Evolutionary conservation across 2,888 invertebrate species (phyloP).

Genomic region (Terebella lapidaria): DNA sequence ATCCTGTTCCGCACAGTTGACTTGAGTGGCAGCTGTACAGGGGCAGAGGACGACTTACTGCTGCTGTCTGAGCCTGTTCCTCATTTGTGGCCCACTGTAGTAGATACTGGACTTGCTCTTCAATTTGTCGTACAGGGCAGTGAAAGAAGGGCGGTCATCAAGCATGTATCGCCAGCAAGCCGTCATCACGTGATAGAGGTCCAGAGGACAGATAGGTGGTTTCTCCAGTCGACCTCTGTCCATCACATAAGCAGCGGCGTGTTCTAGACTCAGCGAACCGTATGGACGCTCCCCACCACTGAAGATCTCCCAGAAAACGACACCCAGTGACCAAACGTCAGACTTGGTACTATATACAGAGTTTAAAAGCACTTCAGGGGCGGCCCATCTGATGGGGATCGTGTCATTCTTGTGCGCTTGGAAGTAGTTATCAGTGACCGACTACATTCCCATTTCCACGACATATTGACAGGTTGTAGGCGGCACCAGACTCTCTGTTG

Average conservation of each 20-base stretch:
- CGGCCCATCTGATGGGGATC: conserved; percentile 26
- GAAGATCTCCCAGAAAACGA: conserved; percentile 29
- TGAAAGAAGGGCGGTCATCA: conserved; percentile 23
- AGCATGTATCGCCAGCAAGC: conserved; percentile 24
- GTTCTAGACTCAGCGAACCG: conserved; percentile 21
- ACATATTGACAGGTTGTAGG: conserved; percentile 25
- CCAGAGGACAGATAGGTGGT: conserved; percentile 22
- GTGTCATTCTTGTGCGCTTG: conserved; percentile 21
- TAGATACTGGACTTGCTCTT: conserved; percentile 29
- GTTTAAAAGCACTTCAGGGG: conserved; percentile 28
- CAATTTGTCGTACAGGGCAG: conserved; percentile 22
- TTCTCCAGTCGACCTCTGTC: conserved; percentile 28
- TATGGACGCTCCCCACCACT: conserved; percentile 26
- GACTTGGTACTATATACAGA: conserved; percentile 28
- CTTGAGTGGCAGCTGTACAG: too few species aligned
- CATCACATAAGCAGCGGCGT: conserved; percentile 22
- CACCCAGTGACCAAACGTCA: conserved; percentile 29
- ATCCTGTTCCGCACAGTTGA: too few species aligned
- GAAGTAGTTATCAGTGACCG: conserved; percentile 28
- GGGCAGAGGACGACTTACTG: too few species aligned
- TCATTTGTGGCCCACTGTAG: conserved; percentile 9
- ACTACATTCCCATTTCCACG: conserved; percentile 20
- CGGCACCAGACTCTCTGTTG: background rate
- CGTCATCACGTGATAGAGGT: conserved; percentile 24
- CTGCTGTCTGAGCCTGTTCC: too few species aligned